Percentiles rank a stretch among this genome's conserved stretches.
Conservation (phyloP, 2,888 invertebrate genomes). For the Coleophora flavipennella region DNA sequence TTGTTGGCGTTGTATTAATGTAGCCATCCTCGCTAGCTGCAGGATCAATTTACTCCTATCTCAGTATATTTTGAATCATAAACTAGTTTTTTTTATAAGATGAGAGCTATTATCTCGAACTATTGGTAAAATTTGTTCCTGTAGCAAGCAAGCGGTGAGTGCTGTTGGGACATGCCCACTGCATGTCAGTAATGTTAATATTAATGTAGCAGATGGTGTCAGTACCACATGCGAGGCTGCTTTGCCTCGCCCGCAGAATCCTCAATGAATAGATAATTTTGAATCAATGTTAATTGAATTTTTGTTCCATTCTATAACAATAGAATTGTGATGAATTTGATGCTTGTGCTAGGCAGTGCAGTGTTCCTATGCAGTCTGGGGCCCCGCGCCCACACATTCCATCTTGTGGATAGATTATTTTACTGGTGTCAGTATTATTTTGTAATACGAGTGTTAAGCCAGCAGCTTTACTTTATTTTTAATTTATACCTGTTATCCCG, state of each 20-base stretch:
- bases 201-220: conserved; percentile 37
- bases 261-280: conserved; percentile 33
- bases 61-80: too few species aligned
- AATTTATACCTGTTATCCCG: conserved; percentile 68
- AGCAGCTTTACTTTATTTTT: conserved; percentile 68
- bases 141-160: conserved; percentile 1
- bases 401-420: conserved; percentile 59
- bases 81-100: too few species aligned
- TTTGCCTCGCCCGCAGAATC: too few species aligned
- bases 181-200: conserved; percentile 60
- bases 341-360: conserved; percentile 43
- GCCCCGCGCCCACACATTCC: conserved; percentile 58
- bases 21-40: too few species aligned
- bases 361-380: conserved; percentile 47
- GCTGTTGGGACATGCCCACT: conserved; percentile 13
- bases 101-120: too few species aligned
- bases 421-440: conserved; percentile 72
- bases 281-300: conserved; percentile 65
- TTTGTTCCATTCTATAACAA: conserved; percentile 57
- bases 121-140: too few species aligned
- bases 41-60: too few species aligned
- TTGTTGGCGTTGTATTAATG: conserved; percentile 42
- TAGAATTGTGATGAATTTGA: conserved; percentile 60
- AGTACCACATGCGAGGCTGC: too few species aligned
- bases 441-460: conserved; percentile 68